Evolutionary conservation across 2,888 invertebrate species (phyloP).

Genomic region (Theristus sp.): DNA sequence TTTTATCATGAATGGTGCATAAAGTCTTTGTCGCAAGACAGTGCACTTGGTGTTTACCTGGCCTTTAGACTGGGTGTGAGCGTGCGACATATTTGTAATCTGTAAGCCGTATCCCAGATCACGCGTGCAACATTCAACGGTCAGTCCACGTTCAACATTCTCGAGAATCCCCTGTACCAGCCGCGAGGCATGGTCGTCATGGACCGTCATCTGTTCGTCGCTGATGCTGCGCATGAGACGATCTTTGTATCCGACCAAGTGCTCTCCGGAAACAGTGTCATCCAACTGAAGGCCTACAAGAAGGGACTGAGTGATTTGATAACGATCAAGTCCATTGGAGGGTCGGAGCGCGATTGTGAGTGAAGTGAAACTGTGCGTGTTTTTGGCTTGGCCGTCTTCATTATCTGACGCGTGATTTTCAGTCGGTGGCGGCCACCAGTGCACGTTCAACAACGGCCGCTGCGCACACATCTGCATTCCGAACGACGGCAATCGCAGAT

Average conservation of each 20-base stretch:
- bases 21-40: too few species aligned
- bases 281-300: constrained; percentile 29
- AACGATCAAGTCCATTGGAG: constrained; percentile 57
- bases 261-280: background rate
- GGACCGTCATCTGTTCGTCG: constrained; percentile 58
- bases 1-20: too few species aligned
- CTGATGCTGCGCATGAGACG: constrained; percentile 60
- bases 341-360: too few species aligned
- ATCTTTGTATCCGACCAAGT: constrained; percentile 10
- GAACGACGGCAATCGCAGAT: constrained; percentile 51
- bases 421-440: constrained; percentile 46
- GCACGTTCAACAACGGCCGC: constrained; percentile 63
- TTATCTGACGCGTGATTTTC: too few species aligned
- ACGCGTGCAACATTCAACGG: background rate
- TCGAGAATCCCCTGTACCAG: constrained; percentile 45
- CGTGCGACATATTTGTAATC: too few species aligned
- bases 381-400: too few species aligned
- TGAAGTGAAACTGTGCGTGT: too few species aligned
- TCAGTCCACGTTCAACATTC: background rate
- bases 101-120: constrained; percentile 3
- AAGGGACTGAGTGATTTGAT: constrained; percentile 35
- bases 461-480: constrained; percentile 90
- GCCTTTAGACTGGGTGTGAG: too few species aligned
- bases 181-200: constrained; percentile 64
- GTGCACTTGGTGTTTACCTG: too few species aligned